Evolutionary conservation across 2,888 invertebrate genomes (phyloP).

Genomic region (Ennomos erosarius): DNA sequence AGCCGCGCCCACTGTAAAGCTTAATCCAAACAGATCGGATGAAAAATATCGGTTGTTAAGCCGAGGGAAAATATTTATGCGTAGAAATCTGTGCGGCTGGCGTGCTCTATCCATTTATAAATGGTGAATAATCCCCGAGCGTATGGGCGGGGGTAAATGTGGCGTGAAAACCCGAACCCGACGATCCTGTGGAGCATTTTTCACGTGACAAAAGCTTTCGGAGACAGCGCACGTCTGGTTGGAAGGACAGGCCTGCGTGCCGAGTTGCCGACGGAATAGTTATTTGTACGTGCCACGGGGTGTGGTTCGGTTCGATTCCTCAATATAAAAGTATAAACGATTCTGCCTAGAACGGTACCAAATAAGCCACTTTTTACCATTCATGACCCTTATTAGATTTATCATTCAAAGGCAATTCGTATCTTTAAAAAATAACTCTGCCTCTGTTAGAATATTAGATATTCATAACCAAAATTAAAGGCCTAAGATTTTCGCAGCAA

Average conservation of each 20-base stretch:
- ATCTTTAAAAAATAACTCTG: constrained; percentile 3
- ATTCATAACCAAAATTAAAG: constrained; percentile 26
- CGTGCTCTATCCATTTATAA: constrained; percentile 76
- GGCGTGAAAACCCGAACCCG: constrained; percentile 76
- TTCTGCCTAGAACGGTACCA: too few relatives aligned
- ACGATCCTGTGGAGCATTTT: constrained; percentile 62
- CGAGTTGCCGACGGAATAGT: constrained; percentile 17
- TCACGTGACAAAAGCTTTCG: constrained; percentile 73
- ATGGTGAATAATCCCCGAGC: constrained; percentile 71
- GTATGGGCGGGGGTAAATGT: constrained; percentile 75
- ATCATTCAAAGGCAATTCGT: constrained; percentile 5
- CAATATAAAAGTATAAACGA: too few relatives aligned
- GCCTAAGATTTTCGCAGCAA: constrained; percentile 31
- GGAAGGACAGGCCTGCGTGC: constrained; percentile 35
- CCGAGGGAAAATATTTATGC: constrained; percentile 58
- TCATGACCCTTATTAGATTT: too few relatives aligned
- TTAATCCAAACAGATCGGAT: constrained; percentile 37
- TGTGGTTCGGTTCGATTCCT: constrained; percentile 39
- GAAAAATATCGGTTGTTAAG: constrained; percentile 51
- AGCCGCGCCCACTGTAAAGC: constrained; percentile 29
- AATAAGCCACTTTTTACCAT: too few relatives aligned
- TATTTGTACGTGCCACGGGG: constrained; percentile 33
- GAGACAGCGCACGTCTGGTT: constrained; percentile 64
- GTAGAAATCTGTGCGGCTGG: constrained; percentile 69
- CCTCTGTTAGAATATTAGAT: constrained; percentile 9